phyloP scores from a whole-genome alignment of 1,140 invertebrate genomes.

The Homalodisca vitripennis region DNA sequence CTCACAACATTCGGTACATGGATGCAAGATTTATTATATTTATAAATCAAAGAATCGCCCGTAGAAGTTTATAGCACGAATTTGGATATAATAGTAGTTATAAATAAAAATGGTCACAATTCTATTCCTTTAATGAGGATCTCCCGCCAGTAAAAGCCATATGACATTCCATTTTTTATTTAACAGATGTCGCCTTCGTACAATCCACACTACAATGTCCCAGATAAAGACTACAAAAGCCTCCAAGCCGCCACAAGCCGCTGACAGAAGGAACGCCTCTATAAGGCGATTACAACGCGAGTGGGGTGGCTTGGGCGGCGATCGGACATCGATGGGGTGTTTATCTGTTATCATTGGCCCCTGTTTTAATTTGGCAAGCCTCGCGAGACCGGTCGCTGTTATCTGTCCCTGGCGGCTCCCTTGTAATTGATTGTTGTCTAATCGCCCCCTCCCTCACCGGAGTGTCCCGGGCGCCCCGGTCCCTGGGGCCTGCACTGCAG shows the following conservation, averaged over 20 bases:
- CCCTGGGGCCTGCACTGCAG: not conserved
- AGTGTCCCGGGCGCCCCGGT: not conserved
- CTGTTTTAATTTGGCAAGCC: not conserved
- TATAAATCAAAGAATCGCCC: too few relatives aligned
- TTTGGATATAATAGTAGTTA: too few relatives aligned
- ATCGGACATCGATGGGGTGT: not conserved
- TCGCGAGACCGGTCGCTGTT: conserved; percentile 4
- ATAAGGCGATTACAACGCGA: not conserved
- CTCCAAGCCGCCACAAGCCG: not conserved
- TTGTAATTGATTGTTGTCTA: conserved; percentile 18
- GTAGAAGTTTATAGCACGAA: too few relatives aligned
- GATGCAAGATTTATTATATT: too few relatives aligned
- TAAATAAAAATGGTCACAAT: too few relatives aligned
- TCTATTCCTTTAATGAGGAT: too few relatives aligned
- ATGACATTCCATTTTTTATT: not conserved
- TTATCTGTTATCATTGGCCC: conserved; percentile 10
- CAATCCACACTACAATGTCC: not conserved
- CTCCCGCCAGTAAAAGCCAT: too few relatives aligned
- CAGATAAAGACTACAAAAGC: not conserved
- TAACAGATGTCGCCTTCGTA: not conserved
- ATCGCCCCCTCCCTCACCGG: not conserved
- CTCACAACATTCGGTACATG: too few relatives aligned
- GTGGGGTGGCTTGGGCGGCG: too few relatives aligned
- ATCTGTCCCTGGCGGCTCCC: conserved; percentile 4
- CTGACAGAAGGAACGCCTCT: not conserved